Conservation (phyloP, 2,113 vertebrate genomes). For the Colaptes auratus region DNA sequence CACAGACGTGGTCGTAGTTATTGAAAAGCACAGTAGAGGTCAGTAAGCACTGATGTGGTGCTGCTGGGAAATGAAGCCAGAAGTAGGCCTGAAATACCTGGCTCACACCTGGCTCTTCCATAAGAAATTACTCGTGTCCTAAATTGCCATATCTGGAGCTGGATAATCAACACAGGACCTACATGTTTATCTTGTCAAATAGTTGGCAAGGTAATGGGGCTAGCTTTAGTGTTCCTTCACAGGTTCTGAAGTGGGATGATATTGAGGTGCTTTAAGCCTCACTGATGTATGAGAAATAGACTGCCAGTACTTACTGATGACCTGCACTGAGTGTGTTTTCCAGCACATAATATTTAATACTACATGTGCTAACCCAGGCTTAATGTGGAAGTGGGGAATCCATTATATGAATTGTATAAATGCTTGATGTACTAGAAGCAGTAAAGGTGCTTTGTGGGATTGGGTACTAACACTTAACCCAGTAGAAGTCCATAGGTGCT, state of each 20-base stretch:
- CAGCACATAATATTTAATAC: neutral
- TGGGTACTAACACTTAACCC: neutral
- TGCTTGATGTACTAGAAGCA: neutral
- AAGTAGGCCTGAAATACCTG: neutral
- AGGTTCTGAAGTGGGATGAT: neutral
- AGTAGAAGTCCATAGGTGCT: neutral
- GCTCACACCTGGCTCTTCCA: neutral
- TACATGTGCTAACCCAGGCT: neutral
- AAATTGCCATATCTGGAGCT: neutral
- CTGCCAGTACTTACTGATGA: neutral
- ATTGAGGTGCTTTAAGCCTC: neutral
- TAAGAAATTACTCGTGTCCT: neutral
- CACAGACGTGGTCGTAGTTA: neutral
- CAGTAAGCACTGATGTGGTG: neutral
- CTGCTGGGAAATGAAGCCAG: neutral
- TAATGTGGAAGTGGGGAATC: neutral
- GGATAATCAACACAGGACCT: neutral
- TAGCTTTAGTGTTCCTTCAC: neutral
- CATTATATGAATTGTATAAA: neutral
- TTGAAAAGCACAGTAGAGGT: neutral
- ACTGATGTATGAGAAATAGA: neutral
- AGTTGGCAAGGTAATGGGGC: fast-evolving
- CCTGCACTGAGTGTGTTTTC: neutral
- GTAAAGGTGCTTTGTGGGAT: neutral
- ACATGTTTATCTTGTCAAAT: neutral